Evolutionary conservation across 2,113 vertebrate genomes (phyloP).

Genomic region (Quiscalus mexicanus): DNA sequence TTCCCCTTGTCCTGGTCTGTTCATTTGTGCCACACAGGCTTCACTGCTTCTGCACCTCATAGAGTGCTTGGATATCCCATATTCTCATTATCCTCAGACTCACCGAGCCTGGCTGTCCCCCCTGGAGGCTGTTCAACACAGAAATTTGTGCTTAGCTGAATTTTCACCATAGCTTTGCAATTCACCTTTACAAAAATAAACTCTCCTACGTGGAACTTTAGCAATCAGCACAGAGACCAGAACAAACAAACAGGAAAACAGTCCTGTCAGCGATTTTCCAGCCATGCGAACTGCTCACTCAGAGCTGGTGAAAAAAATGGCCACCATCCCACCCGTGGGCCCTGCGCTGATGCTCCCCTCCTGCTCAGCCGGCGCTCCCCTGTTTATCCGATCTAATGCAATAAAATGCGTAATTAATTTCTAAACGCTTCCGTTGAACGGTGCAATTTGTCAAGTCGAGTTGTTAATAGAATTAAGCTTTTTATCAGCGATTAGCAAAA

Average conservation of each 20-base stretch:
- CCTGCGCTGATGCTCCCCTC: constrained; percentile 46
- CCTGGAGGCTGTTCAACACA: constrained; percentile 23
- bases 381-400: constrained; percentile 85
- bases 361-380: constrained; percentile 53
- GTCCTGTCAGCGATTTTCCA: constrained; percentile 29
- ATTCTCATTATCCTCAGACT: constrained; percentile 24
- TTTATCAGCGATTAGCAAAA: constrained; percentile 89
- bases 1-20: background rate
- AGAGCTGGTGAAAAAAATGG: background rate
- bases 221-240: constrained; percentile 63
- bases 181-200: constrained; percentile 72
- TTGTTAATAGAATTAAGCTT: constrained; percentile 90
- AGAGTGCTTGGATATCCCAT: background rate
- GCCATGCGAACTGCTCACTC: background rate
- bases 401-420: constrained; percentile 91
- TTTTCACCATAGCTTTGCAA: constrained; percentile 62
- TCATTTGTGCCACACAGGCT: background rate
- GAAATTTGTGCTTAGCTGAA: constrained; percentile 66
- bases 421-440: constrained; percentile 83
- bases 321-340: background rate
- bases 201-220: constrained; percentile 49
- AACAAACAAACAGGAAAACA: constrained; percentile 60
- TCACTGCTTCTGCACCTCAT: background rate
- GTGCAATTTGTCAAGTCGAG: constrained; percentile 86
- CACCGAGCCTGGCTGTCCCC: background rate